Percentiles rank a stretch among this genome's conserved stretches.
Evolutionary conservation across 1,140 invertebrate species (phyloP).

Genomic region (Heliconius hewitsoni): DNA sequence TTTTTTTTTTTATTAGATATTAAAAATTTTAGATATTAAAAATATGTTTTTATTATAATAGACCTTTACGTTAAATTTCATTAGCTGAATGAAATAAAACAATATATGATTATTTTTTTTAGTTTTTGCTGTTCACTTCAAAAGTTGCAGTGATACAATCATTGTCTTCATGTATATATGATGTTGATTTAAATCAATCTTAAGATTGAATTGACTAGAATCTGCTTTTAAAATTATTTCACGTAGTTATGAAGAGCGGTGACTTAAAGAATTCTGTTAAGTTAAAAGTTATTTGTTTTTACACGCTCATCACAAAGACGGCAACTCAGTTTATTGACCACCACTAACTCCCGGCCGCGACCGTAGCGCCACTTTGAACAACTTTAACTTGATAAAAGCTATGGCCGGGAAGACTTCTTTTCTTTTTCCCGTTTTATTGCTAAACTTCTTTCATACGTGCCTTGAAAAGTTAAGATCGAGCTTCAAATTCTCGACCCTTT

Average conservation of each 20-base stretch:
- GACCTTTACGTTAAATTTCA: too few species aligned
- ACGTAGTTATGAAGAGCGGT: constrained; percentile 18
- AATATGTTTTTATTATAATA: too few species aligned
- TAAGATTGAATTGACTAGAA: constrained; percentile 10
- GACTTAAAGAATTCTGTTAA: constrained; percentile 26
- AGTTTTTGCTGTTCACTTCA: too few species aligned
- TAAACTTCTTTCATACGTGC: constrained; percentile 70
- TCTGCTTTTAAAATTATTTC: constrained; percentile 18
- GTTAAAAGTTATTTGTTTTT: constrained; percentile 56
- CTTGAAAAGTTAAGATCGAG: constrained; percentile 51
- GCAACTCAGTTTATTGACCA: constrained; percentile 69
- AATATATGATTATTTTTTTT: too few species aligned
- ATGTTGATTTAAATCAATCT: not conserved
- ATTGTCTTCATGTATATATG: too few species aligned
- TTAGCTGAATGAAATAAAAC: too few species aligned
- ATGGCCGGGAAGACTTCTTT: constrained; percentile 51
- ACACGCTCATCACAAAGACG: constrained; percentile 49
- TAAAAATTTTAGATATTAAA: too few species aligned
- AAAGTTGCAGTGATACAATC: too few species aligned
- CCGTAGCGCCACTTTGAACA: constrained; percentile 63
- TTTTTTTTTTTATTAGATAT: too few species aligned
- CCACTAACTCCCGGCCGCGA: constrained; percentile 43
- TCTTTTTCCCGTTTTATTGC: constrained; percentile 73
- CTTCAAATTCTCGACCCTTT: constrained; percentile 35
- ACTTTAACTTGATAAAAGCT: constrained; percentile 71